A percentile compares a stretch with the other conserved stretches of the same genome.
Evolutionary conservation across 2,113 vertebrate species (phyloP).

Genomic region (Rhagologus leucostigma): DNA sequence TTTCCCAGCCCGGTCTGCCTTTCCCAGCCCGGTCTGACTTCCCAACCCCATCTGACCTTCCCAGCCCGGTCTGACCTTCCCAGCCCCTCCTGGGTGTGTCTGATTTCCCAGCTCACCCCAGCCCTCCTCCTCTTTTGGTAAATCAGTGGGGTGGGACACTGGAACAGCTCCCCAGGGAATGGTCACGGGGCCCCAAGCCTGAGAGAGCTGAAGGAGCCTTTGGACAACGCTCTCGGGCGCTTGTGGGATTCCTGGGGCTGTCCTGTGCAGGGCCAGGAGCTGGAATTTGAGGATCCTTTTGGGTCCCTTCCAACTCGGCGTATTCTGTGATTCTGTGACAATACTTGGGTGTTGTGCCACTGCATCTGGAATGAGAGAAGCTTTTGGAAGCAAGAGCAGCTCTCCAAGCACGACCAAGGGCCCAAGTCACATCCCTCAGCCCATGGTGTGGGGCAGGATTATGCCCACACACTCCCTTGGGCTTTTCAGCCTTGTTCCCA

Average conservation of each 20-base stretch:
- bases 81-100: background rate
- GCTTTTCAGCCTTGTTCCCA: background rate
- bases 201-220: background rate
- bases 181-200: fast-evolving
- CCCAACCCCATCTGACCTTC: no score
- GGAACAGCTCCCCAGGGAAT: background rate
- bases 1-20: no score
- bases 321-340: background rate
- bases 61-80: background rate
- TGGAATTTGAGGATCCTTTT: background rate
- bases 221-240: fast-evolving
- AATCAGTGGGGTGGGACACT: background rate
- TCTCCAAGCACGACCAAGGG: background rate
- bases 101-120: background rate
- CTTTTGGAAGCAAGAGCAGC: background rate
- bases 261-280: background rate
- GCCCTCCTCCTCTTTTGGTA: background rate
- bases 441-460: background rate
- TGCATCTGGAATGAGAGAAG: background rate
- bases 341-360: background rate
- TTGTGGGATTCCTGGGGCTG: background rate
- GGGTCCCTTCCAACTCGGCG: background rate
- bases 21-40: no score
- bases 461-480: background rate
- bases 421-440: background rate